Conservation (phyloP, 2,888 invertebrate species). For the Chrysomela aeneicollis region DNA sequence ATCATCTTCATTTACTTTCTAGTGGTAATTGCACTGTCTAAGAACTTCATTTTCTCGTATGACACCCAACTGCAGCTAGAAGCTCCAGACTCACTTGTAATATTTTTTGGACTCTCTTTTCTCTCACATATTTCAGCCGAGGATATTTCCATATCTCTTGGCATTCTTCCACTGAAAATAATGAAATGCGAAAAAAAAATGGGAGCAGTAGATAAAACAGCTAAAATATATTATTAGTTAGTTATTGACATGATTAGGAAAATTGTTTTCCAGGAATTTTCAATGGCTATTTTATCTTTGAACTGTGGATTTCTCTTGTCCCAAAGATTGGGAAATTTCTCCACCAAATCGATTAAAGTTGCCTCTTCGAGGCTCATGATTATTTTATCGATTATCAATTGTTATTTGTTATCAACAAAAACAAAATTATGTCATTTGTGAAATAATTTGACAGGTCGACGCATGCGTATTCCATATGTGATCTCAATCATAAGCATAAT, state of each 20-base stretch:
- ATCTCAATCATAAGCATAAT: too few species aligned
- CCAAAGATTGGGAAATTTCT: too few species aligned
- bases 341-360: too few species aligned
- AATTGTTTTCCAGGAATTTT: conserved; percentile 2
- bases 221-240: background rate
- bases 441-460: too few species aligned
- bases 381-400: too few species aligned
- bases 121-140: background rate
- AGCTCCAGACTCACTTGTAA: background rate
- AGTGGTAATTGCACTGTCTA: background rate
- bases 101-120: background rate
- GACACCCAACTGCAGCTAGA: conserved; percentile 1
- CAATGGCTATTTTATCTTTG: background rate
- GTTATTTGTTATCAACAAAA: too few species aligned
- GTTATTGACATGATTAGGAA: background rate
- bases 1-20: conserved; percentile 8
- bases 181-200: too few species aligned
- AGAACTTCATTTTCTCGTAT: background rate
- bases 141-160: background rate
- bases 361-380: too few species aligned
- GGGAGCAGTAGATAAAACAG: background rate
- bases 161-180: conserved; percentile 8
- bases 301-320: too few species aligned
- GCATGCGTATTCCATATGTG: too few species aligned
- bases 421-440: too few species aligned